Percentiles rank a stretch among this genome's conserved stretches.
These are phyloP conservation scores for Columba livia DNA, from an alignment of 2,113 vertebrate genomes.

Conservation along the genomic window DNA sequence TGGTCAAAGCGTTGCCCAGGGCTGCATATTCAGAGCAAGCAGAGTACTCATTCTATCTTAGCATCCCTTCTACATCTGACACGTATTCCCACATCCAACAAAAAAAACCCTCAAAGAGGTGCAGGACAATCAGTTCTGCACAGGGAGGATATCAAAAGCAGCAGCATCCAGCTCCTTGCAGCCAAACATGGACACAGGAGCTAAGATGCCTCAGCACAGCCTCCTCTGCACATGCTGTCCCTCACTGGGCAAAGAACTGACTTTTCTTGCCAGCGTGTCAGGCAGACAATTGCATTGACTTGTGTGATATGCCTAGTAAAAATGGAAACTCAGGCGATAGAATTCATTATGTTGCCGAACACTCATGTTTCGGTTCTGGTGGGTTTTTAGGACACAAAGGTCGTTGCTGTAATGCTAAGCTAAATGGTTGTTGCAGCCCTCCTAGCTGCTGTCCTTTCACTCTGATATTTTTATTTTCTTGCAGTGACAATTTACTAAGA, in stretches of 20 bases:
- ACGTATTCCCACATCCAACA: background rate
- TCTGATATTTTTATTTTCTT: background rate
- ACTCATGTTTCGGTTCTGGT: background rate
- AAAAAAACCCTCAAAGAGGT: background rate
- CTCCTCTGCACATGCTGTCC: background rate
- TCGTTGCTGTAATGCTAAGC: background rate
- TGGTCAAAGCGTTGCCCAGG: background rate
- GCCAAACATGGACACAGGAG: accelerated
- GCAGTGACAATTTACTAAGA: background rate
- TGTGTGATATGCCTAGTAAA: background rate
- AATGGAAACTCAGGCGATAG: background rate
- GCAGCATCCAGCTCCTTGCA: background rate
- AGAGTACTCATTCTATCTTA: background rate
- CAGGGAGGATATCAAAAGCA: background rate
- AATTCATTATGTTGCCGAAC: background rate
- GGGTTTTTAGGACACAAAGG: background rate
- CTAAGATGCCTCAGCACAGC: background rate
- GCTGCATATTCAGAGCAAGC: background rate
- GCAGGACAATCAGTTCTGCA: background rate
- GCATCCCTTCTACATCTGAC: background rate
- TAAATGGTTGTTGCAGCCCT: background rate
- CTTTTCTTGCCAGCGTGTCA: accelerated
- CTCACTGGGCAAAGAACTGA: background rate
- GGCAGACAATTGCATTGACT: background rate
- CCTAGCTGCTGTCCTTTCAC: background rate